phyloP scores from a whole-genome alignment of 2,888 invertebrate species.

The Pristionchus mayeri region DNA sequence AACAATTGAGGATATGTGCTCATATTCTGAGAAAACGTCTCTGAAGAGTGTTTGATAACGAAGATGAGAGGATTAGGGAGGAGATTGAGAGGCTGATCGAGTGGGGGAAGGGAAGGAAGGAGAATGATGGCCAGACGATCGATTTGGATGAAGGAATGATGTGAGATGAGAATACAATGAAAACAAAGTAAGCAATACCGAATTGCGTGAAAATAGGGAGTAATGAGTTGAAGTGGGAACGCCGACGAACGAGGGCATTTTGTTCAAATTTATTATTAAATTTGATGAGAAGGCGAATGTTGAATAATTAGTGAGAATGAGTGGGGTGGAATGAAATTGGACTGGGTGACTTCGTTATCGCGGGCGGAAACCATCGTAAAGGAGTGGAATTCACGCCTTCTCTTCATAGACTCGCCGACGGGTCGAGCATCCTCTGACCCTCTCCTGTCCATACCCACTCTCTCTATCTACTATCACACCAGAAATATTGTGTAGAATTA shows the following conservation, averaged over 20 bases:
- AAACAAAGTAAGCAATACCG: neutral
- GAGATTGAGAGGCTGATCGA: neutral
- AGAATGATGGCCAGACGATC: neutral
- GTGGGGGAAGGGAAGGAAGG: neutral
- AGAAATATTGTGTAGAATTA: neutral
- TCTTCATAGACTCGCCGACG: conserved; percentile 1
- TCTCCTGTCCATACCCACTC: neutral
- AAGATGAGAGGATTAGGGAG: neutral
- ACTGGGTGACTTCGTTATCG: neutral
- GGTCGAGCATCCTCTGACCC: neutral
- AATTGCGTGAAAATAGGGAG: neutral
- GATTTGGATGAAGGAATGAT: neutral
- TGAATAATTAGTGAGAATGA: too few relatives aligned
- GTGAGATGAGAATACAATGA: neutral
- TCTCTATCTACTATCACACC: neutral
- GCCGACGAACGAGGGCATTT: neutral
- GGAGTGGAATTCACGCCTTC: conserved; percentile 21
- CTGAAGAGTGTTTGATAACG: neutral
- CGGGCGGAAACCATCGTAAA: conserved; percentile 8
- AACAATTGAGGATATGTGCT: neutral
- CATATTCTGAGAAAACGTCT: neutral
- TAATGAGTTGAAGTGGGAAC: neutral
- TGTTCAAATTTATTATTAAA: neutral
- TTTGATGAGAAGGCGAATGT: neutral
- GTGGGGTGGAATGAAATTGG: too few relatives aligned